Evolutionary conservation across 2,797 vertebrate species (phyloP).

Genomic region (Eupleurogrammus muticus): DNA sequence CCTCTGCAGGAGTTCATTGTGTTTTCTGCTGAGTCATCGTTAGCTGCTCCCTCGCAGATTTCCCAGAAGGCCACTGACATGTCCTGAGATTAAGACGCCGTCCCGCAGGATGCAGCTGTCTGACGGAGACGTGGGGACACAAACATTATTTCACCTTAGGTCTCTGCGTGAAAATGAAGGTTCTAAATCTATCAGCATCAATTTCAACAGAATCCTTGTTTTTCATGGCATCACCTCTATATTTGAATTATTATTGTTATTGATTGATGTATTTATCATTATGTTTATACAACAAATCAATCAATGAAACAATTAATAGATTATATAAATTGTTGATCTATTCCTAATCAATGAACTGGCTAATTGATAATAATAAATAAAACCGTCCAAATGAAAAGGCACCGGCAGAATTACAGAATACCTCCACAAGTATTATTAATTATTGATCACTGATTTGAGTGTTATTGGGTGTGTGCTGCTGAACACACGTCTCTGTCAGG

Average conservation of each 20-base stretch:
- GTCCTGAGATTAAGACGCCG: constrained; percentile 45
- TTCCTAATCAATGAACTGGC: too few relatives aligned
- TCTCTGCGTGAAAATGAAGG: neutral
- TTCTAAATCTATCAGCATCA: neutral
- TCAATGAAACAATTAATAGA: too few relatives aligned
- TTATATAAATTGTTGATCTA: too few relatives aligned
- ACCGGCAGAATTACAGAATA: too few relatives aligned
- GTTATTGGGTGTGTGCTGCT: too few relatives aligned
- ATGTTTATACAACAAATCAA: too few relatives aligned
- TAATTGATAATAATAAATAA: too few relatives aligned
- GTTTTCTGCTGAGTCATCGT: constrained; percentile 59
- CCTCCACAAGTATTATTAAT: too few relatives aligned
- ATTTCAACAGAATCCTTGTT: neutral
- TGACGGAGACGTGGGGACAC: neutral
- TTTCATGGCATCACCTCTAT: neutral
- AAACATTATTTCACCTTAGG: neutral
- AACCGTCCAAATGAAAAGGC: too few relatives aligned
- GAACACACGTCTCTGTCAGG: too few relatives aligned
- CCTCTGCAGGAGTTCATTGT: constrained; percentile 42
- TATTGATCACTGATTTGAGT: too few relatives aligned
- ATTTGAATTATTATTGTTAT: neutral
- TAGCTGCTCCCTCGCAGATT: constrained; percentile 53
- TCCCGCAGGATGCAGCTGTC: neutral
- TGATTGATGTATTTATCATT: neutral
- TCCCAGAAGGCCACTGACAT: constrained; percentile 67